Percentiles rank a stretch among this genome's conserved stretches.
Evolutionary conservation across 2,797 vertebrate species (phyloP).

Genomic region (Tamandua tetradactyla): DNA sequence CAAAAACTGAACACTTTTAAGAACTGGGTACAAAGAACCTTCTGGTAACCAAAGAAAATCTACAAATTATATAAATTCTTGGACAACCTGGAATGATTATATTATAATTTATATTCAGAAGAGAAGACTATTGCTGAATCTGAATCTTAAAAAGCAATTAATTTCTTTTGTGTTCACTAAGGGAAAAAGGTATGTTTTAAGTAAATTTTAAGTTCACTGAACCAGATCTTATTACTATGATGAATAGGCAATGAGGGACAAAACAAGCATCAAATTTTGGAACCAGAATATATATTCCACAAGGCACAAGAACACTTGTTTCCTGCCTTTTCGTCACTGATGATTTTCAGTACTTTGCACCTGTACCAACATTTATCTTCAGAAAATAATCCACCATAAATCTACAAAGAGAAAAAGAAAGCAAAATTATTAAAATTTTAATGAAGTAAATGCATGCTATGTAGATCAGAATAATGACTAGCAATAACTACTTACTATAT

Average conservation of each 20-base stretch:
- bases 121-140: conserved; percentile 31
- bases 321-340: conserved; percentile 86
- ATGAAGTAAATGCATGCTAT: conserved; percentile 33
- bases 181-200: neutral
- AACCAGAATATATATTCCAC: conserved; percentile 45
- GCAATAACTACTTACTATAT: conserved; percentile 10
- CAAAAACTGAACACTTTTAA: conserved; percentile 50
- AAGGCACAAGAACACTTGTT: neutral
- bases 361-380: conserved; percentile 90
- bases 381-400: conserved; percentile 89
- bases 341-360: conserved; percentile 85
- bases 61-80: conserved; percentile 7
- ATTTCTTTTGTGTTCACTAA: conserved; percentile 11
- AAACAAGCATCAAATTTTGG: conserved; percentile 44
- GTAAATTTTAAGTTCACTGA: conserved; percentile 17
- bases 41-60: conserved; percentile 16
- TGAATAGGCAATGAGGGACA: conserved; percentile 34
- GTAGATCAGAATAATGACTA: conserved; percentile 19
- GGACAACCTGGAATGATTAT: neutral
- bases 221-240: conserved; percentile 28
- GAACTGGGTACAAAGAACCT: neutral
- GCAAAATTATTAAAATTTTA: conserved; percentile 46
- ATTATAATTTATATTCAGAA: conserved; percentile 47
- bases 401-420: conserved; percentile 78
- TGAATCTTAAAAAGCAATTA: conserved; percentile 43